These are phyloP conservation scores for Procambarus virginalis DNA, from an alignment of 1,140 invertebrate genomes.

Conservation along the genomic window DNA sequence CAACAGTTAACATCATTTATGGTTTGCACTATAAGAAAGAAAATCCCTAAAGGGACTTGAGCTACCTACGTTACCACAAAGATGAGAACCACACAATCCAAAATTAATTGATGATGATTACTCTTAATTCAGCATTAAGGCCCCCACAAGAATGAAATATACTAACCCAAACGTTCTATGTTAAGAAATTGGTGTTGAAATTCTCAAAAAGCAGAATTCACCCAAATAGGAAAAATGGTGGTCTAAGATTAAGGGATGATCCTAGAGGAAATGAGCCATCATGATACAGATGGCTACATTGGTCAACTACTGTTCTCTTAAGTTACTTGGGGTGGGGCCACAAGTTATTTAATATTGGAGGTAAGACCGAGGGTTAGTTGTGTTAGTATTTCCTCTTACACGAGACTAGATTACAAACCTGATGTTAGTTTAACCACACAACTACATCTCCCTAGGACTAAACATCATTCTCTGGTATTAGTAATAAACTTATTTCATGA, in stretches of 20 bases:
- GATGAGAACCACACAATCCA: neutral
- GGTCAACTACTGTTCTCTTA: neutral
- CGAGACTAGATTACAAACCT: neutral
- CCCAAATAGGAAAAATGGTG: neutral
- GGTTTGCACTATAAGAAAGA: neutral
- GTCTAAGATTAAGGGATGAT: neutral
- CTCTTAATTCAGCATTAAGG: neutral
- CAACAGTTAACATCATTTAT: neutral
- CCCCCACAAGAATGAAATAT: neutral
- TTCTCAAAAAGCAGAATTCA: neutral
- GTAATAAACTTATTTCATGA: slow-evolving; percentile 6
- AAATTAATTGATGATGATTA: neutral
- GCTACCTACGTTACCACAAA: slow-evolving; percentile 14
- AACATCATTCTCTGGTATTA: neutral
- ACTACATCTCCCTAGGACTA: neutral
- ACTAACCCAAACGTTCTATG: neutral
- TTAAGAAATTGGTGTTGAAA: neutral
- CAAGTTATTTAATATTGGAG: neutral
- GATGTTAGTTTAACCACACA: neutral
- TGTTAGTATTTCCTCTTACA: neutral
- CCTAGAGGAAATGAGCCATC: neutral
- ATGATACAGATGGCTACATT: neutral
- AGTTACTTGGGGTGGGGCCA: neutral
- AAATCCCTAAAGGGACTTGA: slow-evolving; percentile 15
- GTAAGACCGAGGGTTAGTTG: slow-evolving; percentile 2